These are phyloP conservation scores for Drosophila teissieri DNA, from an alignment of 1,140 invertebrate species.

Conservation along the genomic window DNA sequence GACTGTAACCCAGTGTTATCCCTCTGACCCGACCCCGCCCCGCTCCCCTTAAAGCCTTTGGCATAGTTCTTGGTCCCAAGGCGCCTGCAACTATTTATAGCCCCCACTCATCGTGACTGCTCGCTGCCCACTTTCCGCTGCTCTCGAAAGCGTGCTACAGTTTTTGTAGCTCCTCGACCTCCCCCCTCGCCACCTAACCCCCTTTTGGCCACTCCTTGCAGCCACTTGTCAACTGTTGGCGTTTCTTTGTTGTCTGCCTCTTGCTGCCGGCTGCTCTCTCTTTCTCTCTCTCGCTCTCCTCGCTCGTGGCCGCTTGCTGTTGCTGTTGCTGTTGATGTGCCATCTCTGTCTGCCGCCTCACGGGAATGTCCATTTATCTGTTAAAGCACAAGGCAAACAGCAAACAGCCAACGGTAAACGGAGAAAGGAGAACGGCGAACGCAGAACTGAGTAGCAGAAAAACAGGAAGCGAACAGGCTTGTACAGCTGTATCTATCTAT, in stretches of 20 bases:
- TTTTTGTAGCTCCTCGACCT: constrained; percentile 23
- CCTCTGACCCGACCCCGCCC: constrained; percentile 10
- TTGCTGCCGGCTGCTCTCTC: constrained; percentile 38
- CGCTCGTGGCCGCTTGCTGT: constrained; percentile 9
- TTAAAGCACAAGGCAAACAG: constrained; percentile 56
- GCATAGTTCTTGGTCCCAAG: constrained; percentile 70
- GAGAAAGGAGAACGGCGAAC: constrained; percentile 17
- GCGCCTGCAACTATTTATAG: constrained; percentile 71
- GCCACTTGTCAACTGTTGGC: constrained; percentile 77
- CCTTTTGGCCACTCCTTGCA: constrained; percentile 19
- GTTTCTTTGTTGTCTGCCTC: constrained; percentile 59
- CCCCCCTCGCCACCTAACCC: background rate
- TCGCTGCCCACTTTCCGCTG: constrained; percentile 54
- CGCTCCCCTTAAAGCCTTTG: constrained; percentile 47
- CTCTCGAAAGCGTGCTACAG: constrained; percentile 52
- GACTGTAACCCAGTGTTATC: constrained; percentile 9
- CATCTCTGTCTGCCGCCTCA: constrained; percentile 50
- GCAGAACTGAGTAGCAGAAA: constrained; percentile 11
- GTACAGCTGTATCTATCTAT: constrained; percentile 14
- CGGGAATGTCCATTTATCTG: constrained; percentile 75
- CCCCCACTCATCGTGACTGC: constrained; percentile 34
- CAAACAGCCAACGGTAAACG: constrained; percentile 47
- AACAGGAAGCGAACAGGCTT: constrained; percentile 54
- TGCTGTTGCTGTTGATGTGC: constrained; percentile 62
- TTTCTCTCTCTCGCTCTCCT: constrained; percentile 11